Base-by-base conservation (phyloP, 2,113 vertebrate genomes). In the Osmerus mordax region DNA sequence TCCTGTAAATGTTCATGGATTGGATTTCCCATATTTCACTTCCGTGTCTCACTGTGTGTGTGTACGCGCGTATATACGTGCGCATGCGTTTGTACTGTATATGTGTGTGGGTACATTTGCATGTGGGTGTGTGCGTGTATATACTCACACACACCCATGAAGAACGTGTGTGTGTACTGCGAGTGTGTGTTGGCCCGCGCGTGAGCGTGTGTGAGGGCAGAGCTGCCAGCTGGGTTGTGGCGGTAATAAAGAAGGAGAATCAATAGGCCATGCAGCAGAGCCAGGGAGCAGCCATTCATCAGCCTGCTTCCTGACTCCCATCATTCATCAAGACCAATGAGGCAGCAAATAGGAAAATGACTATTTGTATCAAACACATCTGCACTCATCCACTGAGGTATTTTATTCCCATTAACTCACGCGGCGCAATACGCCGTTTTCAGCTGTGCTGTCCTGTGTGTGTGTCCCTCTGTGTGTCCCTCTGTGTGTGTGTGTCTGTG, bases 301-400 rank as follows among this genome's bases (percentile, higher is more conserved):
- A 99, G 93, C 95, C 92, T 96, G 97, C 95, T 98, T 95, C 95
- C 95, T 99, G 97, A 99, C 97, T 99, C 95, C 95, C 95, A 98
- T 98, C 97, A 99, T 99, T 99, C 97, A 99, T 99, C 97, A 99
- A 96, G 97, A 95, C 96, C 97, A 99, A 99, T 99, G 97, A 98
- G 97, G 97, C 97, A 99, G 97, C 96, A 99, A 99, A 99, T 99
- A 99, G 97, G 97, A 99, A 99, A 99, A 99, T 99, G 97, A 99
- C 97, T 99, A 99, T 99, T 99, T 99, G 97, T 99, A 99, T 99
- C 97, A 99, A 98, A 99, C 97, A 98, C 97, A 99, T 99, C 97
- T 99, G 97, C 97, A 99, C 97, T 99, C 97, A 99, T 98, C 97
- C 96, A 99, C 97, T 94, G 94, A 98, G 96, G 97, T 99, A 97